A percentile compares a stretch with the other conserved stretches of the same genome.
Evolutionary conservation across 2,797 vertebrate species (phyloP).

Genomic region (Kryptopterus vitreolus): DNA sequence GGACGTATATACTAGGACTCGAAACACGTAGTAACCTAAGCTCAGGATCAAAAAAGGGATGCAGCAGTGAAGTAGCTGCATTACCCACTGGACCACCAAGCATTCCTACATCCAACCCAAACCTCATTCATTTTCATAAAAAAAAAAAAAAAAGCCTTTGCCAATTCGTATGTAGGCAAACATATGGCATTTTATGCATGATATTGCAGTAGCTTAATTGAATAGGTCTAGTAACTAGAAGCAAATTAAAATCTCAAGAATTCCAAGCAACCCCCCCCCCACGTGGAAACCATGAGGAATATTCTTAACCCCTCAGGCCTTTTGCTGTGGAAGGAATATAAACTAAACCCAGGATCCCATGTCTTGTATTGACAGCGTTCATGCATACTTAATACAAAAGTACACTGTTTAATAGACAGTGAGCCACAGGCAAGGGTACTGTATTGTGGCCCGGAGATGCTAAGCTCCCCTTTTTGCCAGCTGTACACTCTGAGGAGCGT

Average conservation of each 20-base stretch:
- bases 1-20: neutral
- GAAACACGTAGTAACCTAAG: neutral
- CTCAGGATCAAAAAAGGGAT: neutral
- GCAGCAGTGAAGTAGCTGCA: neutral
- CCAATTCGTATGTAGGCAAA: neutral
- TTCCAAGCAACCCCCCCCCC: neutral
- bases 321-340: neutral
- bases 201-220: neutral
- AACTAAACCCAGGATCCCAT: neutral
- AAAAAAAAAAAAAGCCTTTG: neutral
- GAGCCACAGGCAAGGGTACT: neutral
- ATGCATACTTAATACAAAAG: slow-evolving; percentile 14
- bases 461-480: slow-evolving; percentile 31
- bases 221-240: neutral
- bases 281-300: neutral
- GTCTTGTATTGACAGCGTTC: neutral
- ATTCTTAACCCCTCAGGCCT: neutral
- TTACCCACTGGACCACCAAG: neutral
- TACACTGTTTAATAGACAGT: neutral
- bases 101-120: neutral
- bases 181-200: neutral
- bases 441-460: neutral
- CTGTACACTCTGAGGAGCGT: slow-evolving; percentile 15
- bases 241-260: slow-evolving; percentile 2
- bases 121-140: slow-evolving; percentile 15